Percentiles rank a stretch among this genome's conserved stretches.
Conservation (phyloP, 2,797 vertebrate species). For the Malacoctenus gilli region DNA sequence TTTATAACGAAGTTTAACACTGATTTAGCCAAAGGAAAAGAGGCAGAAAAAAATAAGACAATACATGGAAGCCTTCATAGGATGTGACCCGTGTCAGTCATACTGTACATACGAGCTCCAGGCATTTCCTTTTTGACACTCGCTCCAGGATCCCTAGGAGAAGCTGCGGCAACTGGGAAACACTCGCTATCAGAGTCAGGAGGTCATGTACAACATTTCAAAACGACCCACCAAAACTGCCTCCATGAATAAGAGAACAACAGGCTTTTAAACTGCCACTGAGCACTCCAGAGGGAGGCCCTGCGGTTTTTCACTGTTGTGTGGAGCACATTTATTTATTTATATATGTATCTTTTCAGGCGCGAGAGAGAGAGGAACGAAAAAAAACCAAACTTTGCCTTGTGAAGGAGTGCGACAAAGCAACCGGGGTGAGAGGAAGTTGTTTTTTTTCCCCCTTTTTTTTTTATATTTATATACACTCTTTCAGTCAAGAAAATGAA, state of each 20-base stretch:
- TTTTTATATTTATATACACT: slow-evolving; percentile 3
- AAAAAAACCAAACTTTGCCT: slow-evolving; percentile 28
- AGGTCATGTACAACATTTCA: slow-evolving; percentile 67
- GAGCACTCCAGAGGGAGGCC: slow-evolving; percentile 67
- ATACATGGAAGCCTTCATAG: slow-evolving; percentile 16
- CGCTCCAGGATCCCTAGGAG: slow-evolving; percentile 40
- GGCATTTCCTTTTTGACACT: slow-evolving; percentile 51
- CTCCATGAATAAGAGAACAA: slow-evolving; percentile 66
- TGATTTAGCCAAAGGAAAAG: too few relatives aligned
- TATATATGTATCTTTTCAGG: slow-evolving; percentile 64
- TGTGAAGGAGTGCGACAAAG: slow-evolving; percentile 69
- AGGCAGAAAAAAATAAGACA: neutral
- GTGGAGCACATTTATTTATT: slow-evolving; percentile 55
- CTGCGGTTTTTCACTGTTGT: slow-evolving; percentile 53
- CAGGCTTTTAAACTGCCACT: slow-evolving; percentile 70
- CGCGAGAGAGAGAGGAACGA: slow-evolving; percentile 26
- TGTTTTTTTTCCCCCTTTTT: slow-evolving; percentile 45
- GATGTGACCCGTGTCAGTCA: slow-evolving; percentile 45
- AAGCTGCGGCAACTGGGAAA: slow-evolving; percentile 57
- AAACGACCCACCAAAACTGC: slow-evolving; percentile 45
- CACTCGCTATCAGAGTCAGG: slow-evolving; percentile 63
- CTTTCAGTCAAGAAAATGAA: slow-evolving; percentile 48
- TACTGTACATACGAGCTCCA: slow-evolving; percentile 37
- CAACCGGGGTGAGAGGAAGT: slow-evolving; percentile 62
- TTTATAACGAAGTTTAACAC: too few relatives aligned